Percentiles rank a stretch among this genome's conserved stretches.
Evolutionary conservation across 2,797 vertebrate genomes (phyloP).

Genomic region (Sarcophilus harrisii): DNA sequence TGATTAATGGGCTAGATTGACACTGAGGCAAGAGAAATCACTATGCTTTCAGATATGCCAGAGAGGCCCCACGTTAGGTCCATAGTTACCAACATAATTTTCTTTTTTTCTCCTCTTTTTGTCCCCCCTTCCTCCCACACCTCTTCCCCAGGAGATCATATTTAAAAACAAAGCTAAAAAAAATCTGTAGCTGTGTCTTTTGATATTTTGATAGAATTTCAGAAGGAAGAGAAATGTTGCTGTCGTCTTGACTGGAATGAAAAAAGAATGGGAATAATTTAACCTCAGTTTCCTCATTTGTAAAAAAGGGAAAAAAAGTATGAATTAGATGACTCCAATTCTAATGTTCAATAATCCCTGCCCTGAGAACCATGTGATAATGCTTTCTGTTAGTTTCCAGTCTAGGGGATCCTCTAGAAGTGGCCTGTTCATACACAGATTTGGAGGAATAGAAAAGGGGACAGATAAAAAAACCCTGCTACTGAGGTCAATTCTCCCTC

Average conservation of each 20-base stretch:
- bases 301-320: not conserved
- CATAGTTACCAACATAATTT: slow-evolving; percentile 43
- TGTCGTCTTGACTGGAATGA: not conserved
- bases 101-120: slow-evolving; percentile 52
- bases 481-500: not conserved
- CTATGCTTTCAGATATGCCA: slow-evolving; percentile 7
- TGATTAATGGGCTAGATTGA: slow-evolving; percentile 50
- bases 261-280: not conserved
- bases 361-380: not conserved
- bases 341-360: not conserved
- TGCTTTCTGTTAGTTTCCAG: not conserved
- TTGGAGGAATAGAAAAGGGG: not conserved
- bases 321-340: not conserved
- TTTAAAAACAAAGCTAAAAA: slow-evolving; percentile 6
- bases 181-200: slow-evolving; percentile 2
- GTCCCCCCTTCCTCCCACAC: not conserved
- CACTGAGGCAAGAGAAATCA: slow-evolving; percentile 22
- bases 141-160: not conserved
- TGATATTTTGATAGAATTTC: not conserved
- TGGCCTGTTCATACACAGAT: not conserved
- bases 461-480: not conserved
- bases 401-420: not conserved
- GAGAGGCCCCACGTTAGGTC: slow-evolving; percentile 17
- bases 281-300: not conserved
- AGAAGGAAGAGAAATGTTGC: not conserved